Base-by-base conservation (phyloP, 2,797 vertebrate species). In the Coregonus suidteri region DNA sequence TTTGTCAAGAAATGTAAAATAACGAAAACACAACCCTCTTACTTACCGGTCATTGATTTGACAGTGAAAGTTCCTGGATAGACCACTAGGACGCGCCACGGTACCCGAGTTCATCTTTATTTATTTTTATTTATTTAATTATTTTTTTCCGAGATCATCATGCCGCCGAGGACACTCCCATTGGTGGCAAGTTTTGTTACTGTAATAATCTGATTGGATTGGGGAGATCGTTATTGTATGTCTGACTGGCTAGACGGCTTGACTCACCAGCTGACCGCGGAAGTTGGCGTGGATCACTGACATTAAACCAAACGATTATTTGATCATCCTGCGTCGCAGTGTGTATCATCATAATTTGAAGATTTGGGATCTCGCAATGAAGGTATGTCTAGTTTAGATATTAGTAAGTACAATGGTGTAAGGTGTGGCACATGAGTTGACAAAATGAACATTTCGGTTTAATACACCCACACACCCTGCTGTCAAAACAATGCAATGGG, bases 261-360 rank as follows among this genome's bases (percentile, higher is more conserved):
- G 65, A 79, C 53, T 70, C 70, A 84, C 80, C 84, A 84, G 84
- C 86, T 84, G 81, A 83, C 81, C 54, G 41, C n/a, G 71, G 34
- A 77, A 81, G 34, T 75, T 75, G 30, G 16, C 56, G 41, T 66
- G 56, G 4, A 62, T 62, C 73, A 20, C n/a, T 62, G 73, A 47
- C 9, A 35, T 74, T 30, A 30, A 6, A 53, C 25, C 31, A 35
- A 47, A 53, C 35, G 35, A 30, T 65, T 59, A 53, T n/a, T 64
- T 64, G 20, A 47, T 64, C 35, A 52, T 31, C 13, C 25, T 47
- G 47, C 25, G 25, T 72, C 47, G 20, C 70, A 30, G 18, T 72
- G 14, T 53, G 14, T 18, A 53, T 56, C 16, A 59, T 59, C 53
- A 18, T 59, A 1, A 56, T 56, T 59, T 31, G 1, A 35, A 18